Percentiles rank a stretch among this genome's conserved stretches.
Conservation (phyloP, 2,888 invertebrate genomes). For the Peribatodes rhomboidaria region DNA sequence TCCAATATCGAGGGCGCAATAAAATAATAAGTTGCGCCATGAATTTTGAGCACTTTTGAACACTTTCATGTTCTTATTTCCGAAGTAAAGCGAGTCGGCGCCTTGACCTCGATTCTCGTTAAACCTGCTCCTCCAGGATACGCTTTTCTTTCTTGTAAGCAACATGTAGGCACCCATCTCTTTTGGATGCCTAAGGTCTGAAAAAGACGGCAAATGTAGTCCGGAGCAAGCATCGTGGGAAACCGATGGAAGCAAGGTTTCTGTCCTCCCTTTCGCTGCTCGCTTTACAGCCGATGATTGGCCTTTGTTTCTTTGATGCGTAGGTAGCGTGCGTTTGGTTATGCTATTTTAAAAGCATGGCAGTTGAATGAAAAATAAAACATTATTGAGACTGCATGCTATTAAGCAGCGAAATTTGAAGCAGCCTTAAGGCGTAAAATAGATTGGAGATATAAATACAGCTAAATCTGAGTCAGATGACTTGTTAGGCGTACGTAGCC, state of each 20-base stretch:
- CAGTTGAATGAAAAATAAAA: too few species aligned
- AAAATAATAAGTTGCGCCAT: slow-evolving; percentile 35
- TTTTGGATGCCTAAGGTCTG: slow-evolving; percentile 43
- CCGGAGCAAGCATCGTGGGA: slow-evolving; percentile 72
- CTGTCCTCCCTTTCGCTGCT: slow-evolving; percentile 73
- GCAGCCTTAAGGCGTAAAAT: too few species aligned
- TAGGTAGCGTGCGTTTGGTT: slow-evolving; percentile 40
- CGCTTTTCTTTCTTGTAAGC: slow-evolving; percentile 61
- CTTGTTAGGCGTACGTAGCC: too few species aligned
- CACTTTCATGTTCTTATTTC: slow-evolving; percentile 25
- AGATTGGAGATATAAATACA: too few species aligned
- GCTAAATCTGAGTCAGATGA: too few species aligned
- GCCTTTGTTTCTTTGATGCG: slow-evolving; percentile 67
- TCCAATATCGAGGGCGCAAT: slow-evolving; percentile 41
- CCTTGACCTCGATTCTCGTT: slow-evolving; percentile 63
- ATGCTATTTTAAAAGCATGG: too few species aligned
- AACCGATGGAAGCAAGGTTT: slow-evolving; percentile 72
- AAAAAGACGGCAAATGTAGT: slow-evolving; percentile 57
- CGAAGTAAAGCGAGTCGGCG: slow-evolving; percentile 44
- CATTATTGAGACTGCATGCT: too few species aligned
- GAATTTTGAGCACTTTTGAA: slow-evolving; percentile 32
- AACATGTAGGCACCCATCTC: slow-evolving; percentile 47
- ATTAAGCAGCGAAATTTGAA: too few species aligned
- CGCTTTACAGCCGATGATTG: slow-evolving; percentile 63
- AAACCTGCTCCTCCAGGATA: slow-evolving; percentile 67